A percentile compares a stretch with the other conserved stretches of the same genome.
phyloP scores from a whole-genome alignment of 2,888 invertebrate species.

The Schizaphis graminum region DNA sequence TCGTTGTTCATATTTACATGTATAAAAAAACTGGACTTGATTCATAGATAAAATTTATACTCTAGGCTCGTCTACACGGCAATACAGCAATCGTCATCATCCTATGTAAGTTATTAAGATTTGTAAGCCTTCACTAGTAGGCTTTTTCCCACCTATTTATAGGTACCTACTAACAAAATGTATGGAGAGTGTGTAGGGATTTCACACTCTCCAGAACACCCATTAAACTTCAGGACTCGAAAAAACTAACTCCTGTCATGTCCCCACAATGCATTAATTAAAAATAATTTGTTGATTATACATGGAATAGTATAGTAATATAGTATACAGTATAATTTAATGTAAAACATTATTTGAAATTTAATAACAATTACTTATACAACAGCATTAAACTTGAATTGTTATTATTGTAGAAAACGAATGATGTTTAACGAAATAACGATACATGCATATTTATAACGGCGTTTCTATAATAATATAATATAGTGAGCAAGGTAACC shows the following conservation, averaged over 20 bases:
- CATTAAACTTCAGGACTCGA: not conserved
- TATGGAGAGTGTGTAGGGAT: not conserved
- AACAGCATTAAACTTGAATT: not conserved
- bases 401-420: not conserved
- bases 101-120: not conserved
- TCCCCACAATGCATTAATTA: not conserved
- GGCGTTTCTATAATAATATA: constrained; percentile 10
- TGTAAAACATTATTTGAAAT: not conserved
- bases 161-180: not conserved
- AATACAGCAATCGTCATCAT: not conserved
- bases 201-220: not conserved
- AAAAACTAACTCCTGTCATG: not conserved
- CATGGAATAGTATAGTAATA: not conserved
- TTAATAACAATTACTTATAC: not conserved
- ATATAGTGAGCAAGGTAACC: not conserved
- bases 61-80: not conserved
- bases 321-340: too few relatives aligned
- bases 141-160: not conserved
- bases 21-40: not conserved
- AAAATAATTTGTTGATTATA: not conserved
- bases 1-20: not conserved
- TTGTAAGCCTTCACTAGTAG: not conserved
- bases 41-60: not conserved
- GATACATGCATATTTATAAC: not conserved
- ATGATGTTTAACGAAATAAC: constrained; percentile 1